Percentiles rank a stretch among this genome's conserved stretches.
These are phyloP conservation scores for Stenotaenia linearis DNA, from an alignment of 2,888 invertebrate genomes.

Conservation along the genomic window DNA sequence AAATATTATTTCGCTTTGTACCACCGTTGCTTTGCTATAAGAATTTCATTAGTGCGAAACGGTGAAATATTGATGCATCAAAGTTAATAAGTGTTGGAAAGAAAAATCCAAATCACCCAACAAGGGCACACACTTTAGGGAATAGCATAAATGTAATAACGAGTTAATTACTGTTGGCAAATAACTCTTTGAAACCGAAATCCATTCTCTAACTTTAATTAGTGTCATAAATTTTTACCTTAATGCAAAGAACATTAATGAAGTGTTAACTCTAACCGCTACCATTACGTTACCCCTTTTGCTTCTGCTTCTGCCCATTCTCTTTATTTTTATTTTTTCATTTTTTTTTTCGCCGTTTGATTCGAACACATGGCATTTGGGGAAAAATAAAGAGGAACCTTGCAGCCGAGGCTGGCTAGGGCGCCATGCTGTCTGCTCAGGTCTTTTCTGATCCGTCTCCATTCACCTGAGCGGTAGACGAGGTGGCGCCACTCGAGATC, in stretches of 20 bases:
- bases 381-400: background rate
- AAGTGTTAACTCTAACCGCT: background rate
- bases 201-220: background rate
- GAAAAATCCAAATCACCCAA: background rate
- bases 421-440: background rate
- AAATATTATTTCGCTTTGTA: too few species aligned
- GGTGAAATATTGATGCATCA: background rate
- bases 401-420: background rate
- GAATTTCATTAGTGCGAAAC: too few species aligned
- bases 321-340: too few species aligned
- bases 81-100: background rate
- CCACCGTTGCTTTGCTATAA: too few species aligned
- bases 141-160: background rate
- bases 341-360: background rate
- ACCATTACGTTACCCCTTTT: background rate
- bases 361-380: background rate
- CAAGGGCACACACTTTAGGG: background rate
- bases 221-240: background rate
- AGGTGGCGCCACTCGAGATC: background rate
- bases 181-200: background rate
- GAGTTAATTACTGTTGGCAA: background rate
- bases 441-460: background rate
- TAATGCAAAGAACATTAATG: background rate
- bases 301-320: background rate
- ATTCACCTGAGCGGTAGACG: background rate